These are phyloP conservation scores for Amphipyra berbera DNA, from an alignment of 2,888 invertebrate species.

Conservation along the genomic window DNA sequence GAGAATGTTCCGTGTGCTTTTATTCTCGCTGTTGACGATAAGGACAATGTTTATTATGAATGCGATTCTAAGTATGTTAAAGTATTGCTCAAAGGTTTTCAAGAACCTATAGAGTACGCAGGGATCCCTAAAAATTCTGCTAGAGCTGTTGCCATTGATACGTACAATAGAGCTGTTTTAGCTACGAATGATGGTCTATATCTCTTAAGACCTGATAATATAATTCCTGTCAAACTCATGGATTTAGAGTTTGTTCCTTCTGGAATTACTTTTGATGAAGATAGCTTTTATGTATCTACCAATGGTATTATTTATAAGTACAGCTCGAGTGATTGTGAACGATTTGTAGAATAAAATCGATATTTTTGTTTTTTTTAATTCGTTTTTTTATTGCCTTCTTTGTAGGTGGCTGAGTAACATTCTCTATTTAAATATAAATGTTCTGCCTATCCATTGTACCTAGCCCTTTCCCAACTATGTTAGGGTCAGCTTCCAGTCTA, in stretches of 20 bases:
- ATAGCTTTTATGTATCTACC: conserved; percentile 75
- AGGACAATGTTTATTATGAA: conserved; percentile 82
- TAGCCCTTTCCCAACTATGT: too few relatives aligned
- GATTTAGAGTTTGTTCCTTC: conserved; percentile 80
- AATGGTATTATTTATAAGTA: conserved; percentile 81
- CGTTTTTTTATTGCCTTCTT: background rate
- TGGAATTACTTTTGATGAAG: conserved; percentile 74
- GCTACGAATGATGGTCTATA: conserved; percentile 84
- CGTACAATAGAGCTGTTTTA: conserved; percentile 69
- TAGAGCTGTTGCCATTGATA: conserved; percentile 76
- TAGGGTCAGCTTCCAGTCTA: too few relatives aligned
- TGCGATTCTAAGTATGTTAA: conserved; percentile 86
- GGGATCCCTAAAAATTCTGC: conserved; percentile 82
- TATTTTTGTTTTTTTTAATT: conserved; percentile 15
- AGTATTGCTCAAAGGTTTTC: conserved; percentile 79
- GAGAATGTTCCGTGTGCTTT: conserved; percentile 81
- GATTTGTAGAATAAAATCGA: conserved; percentile 16
- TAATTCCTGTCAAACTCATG: conserved; percentile 84
- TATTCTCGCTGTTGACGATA: conserved; percentile 79
- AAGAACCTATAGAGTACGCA: conserved; percentile 83
- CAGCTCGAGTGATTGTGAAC: conserved; percentile 62
- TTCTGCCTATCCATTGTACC: too few relatives aligned
- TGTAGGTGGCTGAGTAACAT: too few relatives aligned
- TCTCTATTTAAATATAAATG: too few relatives aligned
- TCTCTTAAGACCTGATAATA: conserved; percentile 72